A percentile compares a stretch with the other conserved stretches of the same genome.
Evolutionary conservation across 2,113 vertebrate genomes (phyloP).

Genomic region (Spermophilus dauricus): DNA sequence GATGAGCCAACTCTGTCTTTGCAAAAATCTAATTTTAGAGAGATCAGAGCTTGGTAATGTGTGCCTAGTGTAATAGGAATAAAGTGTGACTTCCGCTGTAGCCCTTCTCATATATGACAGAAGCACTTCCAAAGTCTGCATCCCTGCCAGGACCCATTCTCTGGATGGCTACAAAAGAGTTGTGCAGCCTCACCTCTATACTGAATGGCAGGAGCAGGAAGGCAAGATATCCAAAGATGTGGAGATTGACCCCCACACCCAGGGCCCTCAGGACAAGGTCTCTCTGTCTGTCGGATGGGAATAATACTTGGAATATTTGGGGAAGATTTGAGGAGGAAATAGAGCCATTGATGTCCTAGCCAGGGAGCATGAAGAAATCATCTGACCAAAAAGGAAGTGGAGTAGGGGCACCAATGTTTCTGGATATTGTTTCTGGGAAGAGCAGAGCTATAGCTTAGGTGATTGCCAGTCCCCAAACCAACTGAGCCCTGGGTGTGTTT

Average conservation of each 20-base stretch:
- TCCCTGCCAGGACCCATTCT: not conserved
- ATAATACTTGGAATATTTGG: not conserved
- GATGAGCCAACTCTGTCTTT: conserved; percentile 39
- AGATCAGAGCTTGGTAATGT: conserved; percentile 7
- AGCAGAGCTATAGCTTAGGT: not conserved
- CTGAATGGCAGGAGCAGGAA: not conserved
- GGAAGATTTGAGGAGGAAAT: not conserved
- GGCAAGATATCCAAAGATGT: not conserved
- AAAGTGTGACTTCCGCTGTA: conserved; percentile 70
- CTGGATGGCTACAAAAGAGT: not conserved
- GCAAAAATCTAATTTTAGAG: conserved; percentile 57
- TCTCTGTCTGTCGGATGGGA: not conserved
- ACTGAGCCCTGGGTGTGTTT: not conserved
- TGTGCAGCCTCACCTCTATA: not conserved
- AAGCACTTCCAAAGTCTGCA: not conserved
- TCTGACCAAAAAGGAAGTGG: not conserved
- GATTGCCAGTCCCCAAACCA: not conserved
- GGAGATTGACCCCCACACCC: not conserved
- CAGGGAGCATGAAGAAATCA: not conserved
- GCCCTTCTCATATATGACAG: accelerated
- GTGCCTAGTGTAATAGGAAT: conserved; percentile 41
- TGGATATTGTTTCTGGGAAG: not conserved
- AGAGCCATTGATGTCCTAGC: not conserved
- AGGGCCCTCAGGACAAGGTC: not conserved
- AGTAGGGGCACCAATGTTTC: not conserved